Base-by-base conservation (phyloP, 1,140 invertebrate species). In the Scaptomyza hsui region DNA sequence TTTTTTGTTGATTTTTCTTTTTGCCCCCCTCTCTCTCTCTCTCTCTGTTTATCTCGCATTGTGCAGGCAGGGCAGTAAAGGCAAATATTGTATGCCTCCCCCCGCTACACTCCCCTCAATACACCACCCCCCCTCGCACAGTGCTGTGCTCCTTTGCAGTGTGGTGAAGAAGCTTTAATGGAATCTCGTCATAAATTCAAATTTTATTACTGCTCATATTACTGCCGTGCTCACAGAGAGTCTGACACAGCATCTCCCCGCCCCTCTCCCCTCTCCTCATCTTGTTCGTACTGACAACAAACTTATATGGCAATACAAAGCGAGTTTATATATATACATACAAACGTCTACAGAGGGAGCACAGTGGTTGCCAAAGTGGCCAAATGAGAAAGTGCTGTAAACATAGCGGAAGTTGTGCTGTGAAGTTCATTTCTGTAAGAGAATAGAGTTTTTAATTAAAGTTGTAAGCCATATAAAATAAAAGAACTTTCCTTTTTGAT, bases 171-270 rank as follows among this genome's bases (percentile, higher is more conserved):
- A 86, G 86, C 85, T 89, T 89, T 89, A 89, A 89, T 89, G 85
- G 85, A 89, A 81, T 89, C 85, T 89, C 86, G 85, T 86, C 85
- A 89, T 89, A 89, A 89, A 89, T 89, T 89, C 86, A 86, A 89
- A 89, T 89, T 89, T 89, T 89, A 89, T 89, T 89, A 73, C 85
- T 80, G 77, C 80, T 83, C 83, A 88, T 86, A 88, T 88, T 88
- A 88, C 82, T 56, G 83, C 74, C 60, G 57, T 60, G 75, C 76
- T 69, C 65, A 62, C 75, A 60, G 62, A 60, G 62, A 57, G 42
- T 32, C 42, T 56, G 64, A 65, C 55, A 60, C 35, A 69, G 63
- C 21, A 16, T n/a, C 13, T 19, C 19, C 13, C 12, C 15, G 13
- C 2, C 42, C 6, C 16, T 2, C 13, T 12, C 41, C 21, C 21